A percentile compares a stretch with the other conserved stretches of the same genome.
These are phyloP conservation scores for Trematomus bernacchii DNA, from an alignment of 2,797 vertebrate genomes.

Conservation along the genomic window DNA sequence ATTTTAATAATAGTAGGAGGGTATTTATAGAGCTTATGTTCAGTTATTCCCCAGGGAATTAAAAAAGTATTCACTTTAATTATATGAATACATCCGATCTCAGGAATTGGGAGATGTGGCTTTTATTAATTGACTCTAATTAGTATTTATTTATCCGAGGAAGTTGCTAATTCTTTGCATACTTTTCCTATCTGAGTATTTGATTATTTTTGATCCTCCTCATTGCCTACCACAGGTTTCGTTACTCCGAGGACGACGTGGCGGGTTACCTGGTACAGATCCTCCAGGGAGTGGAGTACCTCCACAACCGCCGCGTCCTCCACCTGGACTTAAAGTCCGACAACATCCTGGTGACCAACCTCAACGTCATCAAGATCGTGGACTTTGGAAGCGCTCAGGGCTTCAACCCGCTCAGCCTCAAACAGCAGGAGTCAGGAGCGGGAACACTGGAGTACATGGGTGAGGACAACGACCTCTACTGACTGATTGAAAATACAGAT, in stretches of 20 bases:
- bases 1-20: too few species aligned
- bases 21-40: background rate
- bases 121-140: too few species aligned
- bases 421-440: slow-evolving; percentile 82
- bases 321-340: slow-evolving; percentile 96
- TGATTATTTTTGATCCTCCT: too few species aligned
- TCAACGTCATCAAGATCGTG: slow-evolving; percentile 93
- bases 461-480: slow-evolving; percentile 43
- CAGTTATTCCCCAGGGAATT: background rate
- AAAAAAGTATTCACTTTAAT: background rate
- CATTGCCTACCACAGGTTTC: slow-evolving; percentile 84
- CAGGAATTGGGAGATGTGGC: too few species aligned
- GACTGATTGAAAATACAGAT: background rate
- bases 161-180: too few species aligned
- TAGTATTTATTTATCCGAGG: too few species aligned
- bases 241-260: slow-evolving; percentile 96
- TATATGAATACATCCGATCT: too few species aligned
- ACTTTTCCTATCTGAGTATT: too few species aligned
- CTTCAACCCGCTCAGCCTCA: slow-evolving; percentile 92
- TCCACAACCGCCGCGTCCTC: slow-evolving; percentile 89
- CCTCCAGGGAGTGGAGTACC: slow-evolving; percentile 94
- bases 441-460: slow-evolving; percentile 91
- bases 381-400: slow-evolving; percentile 95
- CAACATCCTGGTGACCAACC: slow-evolving; percentile 91
- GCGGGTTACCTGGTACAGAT: slow-evolving; percentile 92